These are phyloP conservation scores for Globicephala melas DNA, from an alignment of 2,113 vertebrate species.

Conservation along the genomic window DNA sequence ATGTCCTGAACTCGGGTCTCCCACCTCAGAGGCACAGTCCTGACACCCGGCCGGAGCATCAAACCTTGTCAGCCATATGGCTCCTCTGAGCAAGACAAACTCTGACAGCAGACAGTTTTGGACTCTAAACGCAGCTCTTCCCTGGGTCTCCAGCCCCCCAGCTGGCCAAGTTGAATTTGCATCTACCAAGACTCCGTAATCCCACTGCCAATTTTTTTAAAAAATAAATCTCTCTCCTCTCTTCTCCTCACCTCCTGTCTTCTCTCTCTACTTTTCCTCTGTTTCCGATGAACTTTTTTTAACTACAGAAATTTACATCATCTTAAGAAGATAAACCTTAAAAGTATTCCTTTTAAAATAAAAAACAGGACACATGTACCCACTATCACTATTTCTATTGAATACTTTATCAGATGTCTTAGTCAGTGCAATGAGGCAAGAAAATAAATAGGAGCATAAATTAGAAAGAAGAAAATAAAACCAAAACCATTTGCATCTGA, in stretches of 20 bases:
- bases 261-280: background rate
- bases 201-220: background rate
- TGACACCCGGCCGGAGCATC: no score
- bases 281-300: background rate
- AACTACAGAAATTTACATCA: background rate
- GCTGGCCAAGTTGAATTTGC: fast-evolving
- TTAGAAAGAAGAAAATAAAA: background rate
- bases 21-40: no score
- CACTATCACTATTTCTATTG: background rate
- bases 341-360: background rate
- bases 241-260: no score
- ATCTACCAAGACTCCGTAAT: background rate
- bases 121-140: fast-evolving
- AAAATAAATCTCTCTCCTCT: background rate
- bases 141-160: background rate
- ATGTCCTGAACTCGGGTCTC: no score
- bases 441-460: background rate
- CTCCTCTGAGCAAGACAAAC: background rate
- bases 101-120: background rate
- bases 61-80: no score
- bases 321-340: background rate
- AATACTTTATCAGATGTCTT: background rate
- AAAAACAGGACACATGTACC: background rate
- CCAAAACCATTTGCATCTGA: background rate
- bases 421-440: background rate